phyloP scores from a whole-genome alignment of 2,888 invertebrate genomes.

The Euzophera pinguis region DNA sequence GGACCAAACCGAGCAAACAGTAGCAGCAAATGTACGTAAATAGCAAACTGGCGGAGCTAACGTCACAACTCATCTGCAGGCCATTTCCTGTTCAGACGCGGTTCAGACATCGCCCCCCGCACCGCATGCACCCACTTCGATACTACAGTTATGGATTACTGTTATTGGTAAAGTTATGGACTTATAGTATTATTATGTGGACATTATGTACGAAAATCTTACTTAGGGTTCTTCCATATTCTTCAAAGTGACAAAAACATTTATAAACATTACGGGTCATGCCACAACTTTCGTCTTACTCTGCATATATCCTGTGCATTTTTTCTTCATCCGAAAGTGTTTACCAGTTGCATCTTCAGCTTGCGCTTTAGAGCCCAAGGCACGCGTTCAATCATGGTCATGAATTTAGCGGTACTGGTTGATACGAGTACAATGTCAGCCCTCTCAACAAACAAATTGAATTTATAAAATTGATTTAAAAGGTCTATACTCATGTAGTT shows the following conservation, averaged over 20 bases:
- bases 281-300: too few relatives aligned
- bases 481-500: too few relatives aligned
- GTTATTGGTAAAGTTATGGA: not conserved
- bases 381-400: too few relatives aligned
- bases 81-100: constrained; percentile 67
- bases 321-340: too few relatives aligned
- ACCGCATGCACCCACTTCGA: constrained; percentile 9
- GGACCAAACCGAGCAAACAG: constrained; percentile 7
- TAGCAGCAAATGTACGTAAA: constrained; percentile 1
- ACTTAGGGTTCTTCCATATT: not conserved
- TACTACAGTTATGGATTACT: constrained; percentile 3
- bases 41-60: constrained; percentile 29
- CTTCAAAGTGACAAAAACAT: not conserved
- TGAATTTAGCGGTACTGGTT: too few relatives aligned
- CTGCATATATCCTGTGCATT: too few relatives aligned
- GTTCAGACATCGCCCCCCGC: constrained; percentile 49
- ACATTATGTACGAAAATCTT: not conserved
- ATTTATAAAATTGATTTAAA: too few relatives aligned
- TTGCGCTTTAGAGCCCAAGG: too few relatives aligned
- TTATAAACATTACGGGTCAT: too few relatives aligned
- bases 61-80: constrained; percentile 62
- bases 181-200: not conserved
- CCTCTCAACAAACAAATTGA: too few relatives aligned
- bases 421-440: too few relatives aligned
- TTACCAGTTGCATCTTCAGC: too few relatives aligned